Evolutionary conservation across 2,888 invertebrate species (phyloP).

Genomic region (Itoplectis maculator): DNA sequence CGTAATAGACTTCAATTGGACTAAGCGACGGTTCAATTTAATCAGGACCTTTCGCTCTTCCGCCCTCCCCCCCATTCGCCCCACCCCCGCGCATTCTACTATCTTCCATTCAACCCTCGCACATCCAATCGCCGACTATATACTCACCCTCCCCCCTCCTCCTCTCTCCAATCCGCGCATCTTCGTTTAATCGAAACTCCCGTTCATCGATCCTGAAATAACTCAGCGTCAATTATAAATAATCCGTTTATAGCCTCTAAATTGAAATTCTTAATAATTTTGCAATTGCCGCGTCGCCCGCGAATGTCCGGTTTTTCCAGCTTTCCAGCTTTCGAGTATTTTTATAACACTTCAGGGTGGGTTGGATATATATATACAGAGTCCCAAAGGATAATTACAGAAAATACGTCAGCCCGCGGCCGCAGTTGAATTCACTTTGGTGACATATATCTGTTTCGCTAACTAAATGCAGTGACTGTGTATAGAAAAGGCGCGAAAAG

Average conservation of each 20-base stretch:
- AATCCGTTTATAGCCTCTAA: constrained; percentile 12
- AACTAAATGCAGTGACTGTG: not conserved
- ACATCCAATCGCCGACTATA: not conserved
- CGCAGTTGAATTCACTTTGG: constrained; percentile 43
- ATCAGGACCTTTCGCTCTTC: constrained; percentile 18
- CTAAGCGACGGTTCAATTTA: constrained; percentile 51
- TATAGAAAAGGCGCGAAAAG: not conserved
- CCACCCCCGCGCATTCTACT: not conserved
- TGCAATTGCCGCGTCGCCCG: not conserved
- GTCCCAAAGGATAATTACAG: constrained; percentile 31
- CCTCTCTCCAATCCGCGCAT: not conserved
- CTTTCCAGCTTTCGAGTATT: constrained; percentile 18
- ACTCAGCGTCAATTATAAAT: constrained; percentile 35
- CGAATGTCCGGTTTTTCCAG: no score
- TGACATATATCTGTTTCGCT: constrained; percentile 17
- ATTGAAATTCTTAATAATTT: constrained; percentile 26
- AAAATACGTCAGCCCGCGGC: constrained; percentile 41
- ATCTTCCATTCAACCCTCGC: constrained; percentile 3
- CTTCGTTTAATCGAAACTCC: constrained; percentile 26
- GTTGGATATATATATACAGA: not conserved
- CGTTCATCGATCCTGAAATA: constrained; percentile 24
- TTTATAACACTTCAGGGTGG: not conserved
- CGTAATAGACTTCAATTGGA: constrained; percentile 52
- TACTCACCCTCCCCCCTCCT: not conserved
- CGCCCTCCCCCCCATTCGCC: no score